Conservation (phyloP, 2,888 invertebrate genomes). For the Cryptocephalus primarius region DNA sequence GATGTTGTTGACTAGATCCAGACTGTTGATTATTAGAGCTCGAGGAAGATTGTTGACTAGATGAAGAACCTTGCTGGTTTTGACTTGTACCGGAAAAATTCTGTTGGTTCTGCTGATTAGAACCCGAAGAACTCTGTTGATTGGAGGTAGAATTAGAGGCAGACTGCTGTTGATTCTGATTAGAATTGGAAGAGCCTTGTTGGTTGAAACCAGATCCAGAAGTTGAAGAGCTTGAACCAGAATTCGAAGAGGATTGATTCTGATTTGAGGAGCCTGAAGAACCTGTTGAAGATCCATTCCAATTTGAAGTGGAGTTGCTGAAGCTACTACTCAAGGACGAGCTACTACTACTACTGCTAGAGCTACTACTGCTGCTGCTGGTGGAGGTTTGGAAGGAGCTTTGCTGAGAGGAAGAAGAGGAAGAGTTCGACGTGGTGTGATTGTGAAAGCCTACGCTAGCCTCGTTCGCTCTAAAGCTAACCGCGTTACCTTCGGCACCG, state of each 20-base stretch:
- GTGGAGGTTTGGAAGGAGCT: constrained; percentile 10
- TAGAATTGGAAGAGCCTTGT: not conserved
- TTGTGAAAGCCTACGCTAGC: not conserved
- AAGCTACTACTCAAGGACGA: constrained; percentile 1
- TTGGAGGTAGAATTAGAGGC: not conserved
- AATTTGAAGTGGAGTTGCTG: constrained; percentile 1
- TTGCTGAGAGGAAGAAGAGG: constrained; percentile 9
- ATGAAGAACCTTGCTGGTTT: not conserved
- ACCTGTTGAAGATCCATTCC: constrained; percentile 1
- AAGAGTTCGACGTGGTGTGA: constrained; percentile 6
- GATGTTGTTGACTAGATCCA: constrained; percentile 5
- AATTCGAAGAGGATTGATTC: constrained; percentile 1
- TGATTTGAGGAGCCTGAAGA: not conserved
- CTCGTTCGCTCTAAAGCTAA: constrained; percentile 1
- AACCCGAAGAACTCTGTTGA: not conserved
- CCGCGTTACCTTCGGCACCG: constrained; percentile 6
- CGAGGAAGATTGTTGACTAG: not conserved
- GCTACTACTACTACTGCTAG: constrained; percentile 2
- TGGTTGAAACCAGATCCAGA: constrained; percentile 1
- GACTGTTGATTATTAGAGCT: constrained; percentile 2
- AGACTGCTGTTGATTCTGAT: not conserved
- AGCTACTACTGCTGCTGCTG: constrained; percentile 4
- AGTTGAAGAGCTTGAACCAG: constrained; percentile 3
- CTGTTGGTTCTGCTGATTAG: not conserved
- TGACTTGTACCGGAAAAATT: not conserved